Percentiles rank a stretch among this genome's conserved stretches.
phyloP scores from a whole-genome alignment of 1,140 invertebrate species.

The Sitophilus oryzae region DNA sequence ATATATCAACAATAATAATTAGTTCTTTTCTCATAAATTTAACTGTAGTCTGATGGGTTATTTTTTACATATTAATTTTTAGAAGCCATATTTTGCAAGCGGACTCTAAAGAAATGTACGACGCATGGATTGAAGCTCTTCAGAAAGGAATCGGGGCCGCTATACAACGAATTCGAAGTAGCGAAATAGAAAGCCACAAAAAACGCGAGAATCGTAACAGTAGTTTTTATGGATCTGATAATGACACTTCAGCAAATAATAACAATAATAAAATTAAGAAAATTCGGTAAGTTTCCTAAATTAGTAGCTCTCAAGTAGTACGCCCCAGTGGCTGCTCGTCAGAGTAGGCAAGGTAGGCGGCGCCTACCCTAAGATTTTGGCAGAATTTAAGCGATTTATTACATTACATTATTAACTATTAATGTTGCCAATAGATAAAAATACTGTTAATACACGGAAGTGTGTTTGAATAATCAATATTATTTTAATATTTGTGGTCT shows the following conservation, averaged over 20 bases:
- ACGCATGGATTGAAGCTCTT: conserved; percentile 82
- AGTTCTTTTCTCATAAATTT: not conserved
- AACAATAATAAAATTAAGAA: conserved; percentile 34
- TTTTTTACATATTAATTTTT: conserved; percentile 5
- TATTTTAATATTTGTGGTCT: too few species aligned
- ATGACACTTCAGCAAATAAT: conserved; percentile 8
- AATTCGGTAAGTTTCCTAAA: conserved; percentile 26
- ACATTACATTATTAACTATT: too few species aligned
- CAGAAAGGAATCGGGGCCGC: conserved; percentile 81
- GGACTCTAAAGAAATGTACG: conserved; percentile 85
- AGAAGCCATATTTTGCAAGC: conserved; percentile 96
- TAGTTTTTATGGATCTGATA: conserved; percentile 6
- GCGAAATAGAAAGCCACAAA: conserved; percentile 18
- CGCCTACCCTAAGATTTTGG: too few species aligned
- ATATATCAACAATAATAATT: not conserved
- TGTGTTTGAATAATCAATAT: too few species aligned
- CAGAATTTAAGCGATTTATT: too few species aligned
- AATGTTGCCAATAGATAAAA: too few species aligned
- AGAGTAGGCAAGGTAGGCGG: too few species aligned
- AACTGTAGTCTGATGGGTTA: not conserved
- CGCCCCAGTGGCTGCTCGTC: too few species aligned
- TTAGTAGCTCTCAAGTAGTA: too few species aligned
- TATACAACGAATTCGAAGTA: conserved; percentile 54
- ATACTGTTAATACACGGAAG: too few species aligned
- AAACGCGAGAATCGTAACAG: conserved; percentile 6